phyloP scores from a whole-genome alignment of 2,113 vertebrate genomes.

The Pimephales promelas region DNA sequence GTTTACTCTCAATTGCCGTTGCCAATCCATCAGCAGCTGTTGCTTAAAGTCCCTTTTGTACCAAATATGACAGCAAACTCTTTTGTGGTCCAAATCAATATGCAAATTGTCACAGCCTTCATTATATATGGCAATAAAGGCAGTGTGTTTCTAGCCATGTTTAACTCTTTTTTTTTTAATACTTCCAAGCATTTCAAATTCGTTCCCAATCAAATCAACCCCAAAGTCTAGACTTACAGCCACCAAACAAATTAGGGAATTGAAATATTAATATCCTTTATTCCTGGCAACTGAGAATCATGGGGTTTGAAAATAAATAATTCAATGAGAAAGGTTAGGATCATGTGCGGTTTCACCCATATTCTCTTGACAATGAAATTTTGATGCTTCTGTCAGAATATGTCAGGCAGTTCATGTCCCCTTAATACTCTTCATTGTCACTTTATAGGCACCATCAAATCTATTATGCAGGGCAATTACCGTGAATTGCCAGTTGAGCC shows the following conservation, averaged over 20 bases:
- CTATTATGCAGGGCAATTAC: conserved; percentile 20
- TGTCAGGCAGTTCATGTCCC: background rate
- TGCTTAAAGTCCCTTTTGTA: background rate
- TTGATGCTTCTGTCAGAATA: conserved; percentile 3
- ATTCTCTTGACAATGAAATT: conserved; percentile 47
- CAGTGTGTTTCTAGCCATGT: background rate
- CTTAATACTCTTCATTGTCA: background rate
- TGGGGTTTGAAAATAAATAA: conserved; percentile 63
- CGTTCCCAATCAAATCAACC: conserved; percentile 30
- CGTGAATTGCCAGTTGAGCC: conserved; percentile 18
- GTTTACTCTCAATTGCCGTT: too few species aligned
- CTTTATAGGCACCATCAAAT: conserved; percentile 30
- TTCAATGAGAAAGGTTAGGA: conserved; percentile 58
- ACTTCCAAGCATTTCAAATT: background rate
- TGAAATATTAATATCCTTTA: conserved; percentile 68
- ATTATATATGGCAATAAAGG: background rate
- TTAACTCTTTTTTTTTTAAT: background rate
- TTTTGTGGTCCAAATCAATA: background rate
- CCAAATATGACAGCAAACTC: background rate
- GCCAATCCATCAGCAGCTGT: too few species aligned
- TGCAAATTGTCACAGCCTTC: background rate
- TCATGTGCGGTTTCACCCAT: conserved; percentile 47
- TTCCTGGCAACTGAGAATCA: conserved; percentile 47
- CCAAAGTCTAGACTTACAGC: conserved; percentile 59
- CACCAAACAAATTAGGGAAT: conserved; percentile 66